phyloP scores from a whole-genome alignment of 2,888 invertebrate genomes.

The Drosophila sordidula region DNA sequence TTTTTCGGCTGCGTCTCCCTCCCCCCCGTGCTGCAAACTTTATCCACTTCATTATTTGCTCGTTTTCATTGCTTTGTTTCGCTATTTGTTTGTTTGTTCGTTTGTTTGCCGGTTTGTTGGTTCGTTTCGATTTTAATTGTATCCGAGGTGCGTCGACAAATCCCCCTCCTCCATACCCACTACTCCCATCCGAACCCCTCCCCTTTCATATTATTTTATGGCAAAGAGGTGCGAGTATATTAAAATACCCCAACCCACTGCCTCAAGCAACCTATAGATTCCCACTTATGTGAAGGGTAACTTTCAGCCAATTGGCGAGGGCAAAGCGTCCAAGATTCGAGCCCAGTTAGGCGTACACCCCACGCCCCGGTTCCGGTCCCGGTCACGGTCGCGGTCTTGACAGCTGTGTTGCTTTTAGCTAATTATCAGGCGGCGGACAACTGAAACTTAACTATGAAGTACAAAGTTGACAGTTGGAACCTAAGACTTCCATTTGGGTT shows the following conservation, averaged over 20 bases:
- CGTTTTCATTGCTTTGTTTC: slow-evolving; percentile 76
- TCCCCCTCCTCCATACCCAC: not conserved
- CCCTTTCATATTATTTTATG: slow-evolving; percentile 7
- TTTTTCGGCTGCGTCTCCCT: slow-evolving; percentile 23
- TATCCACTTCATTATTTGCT: slow-evolving; percentile 80
- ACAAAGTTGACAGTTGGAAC: too few species aligned
- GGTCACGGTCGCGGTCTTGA: too few species aligned
- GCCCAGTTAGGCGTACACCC: not conserved
- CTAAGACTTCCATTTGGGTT: too few species aligned
- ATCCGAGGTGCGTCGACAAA: slow-evolving; percentile 31
- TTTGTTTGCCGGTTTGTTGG: slow-evolving; percentile 43
- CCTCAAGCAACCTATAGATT: slow-evolving; percentile 15
- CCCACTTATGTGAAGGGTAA: slow-evolving; percentile 64
- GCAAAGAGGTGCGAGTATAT: slow-evolving; percentile 65
- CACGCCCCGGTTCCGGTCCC: too few species aligned
- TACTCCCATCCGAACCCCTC: not conserved
- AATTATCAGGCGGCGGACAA: too few species aligned
- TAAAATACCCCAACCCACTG: slow-evolving; percentile 48
- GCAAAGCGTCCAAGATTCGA: not conserved
- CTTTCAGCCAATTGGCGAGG: not conserved
- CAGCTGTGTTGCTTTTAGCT: too few species aligned
- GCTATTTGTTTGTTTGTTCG: slow-evolving; percentile 57
- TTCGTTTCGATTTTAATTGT: slow-evolving; percentile 75
- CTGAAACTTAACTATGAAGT: too few species aligned
- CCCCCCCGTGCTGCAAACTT: slow-evolving; percentile 60